Evolutionary conservation across 2,888 invertebrate genomes (phyloP).

Genomic region (Adelognathus sp.): DNA sequence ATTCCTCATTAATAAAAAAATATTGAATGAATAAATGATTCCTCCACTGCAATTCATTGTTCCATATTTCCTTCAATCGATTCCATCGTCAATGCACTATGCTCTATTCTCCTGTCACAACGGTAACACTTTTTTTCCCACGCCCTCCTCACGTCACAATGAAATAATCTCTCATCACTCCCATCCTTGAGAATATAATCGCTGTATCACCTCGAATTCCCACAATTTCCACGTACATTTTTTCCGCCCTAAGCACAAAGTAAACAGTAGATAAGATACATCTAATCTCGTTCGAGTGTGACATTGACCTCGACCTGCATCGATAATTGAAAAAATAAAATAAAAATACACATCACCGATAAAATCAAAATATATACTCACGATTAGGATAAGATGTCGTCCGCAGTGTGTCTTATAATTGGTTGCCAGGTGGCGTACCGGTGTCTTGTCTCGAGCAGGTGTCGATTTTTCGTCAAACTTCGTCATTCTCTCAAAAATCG

Average conservation of each 20-base stretch:
- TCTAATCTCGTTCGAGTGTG: neutral
- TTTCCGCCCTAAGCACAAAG: neutral
- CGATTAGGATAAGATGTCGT: conserved; percentile 48
- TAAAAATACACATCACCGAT: conserved; percentile 15
- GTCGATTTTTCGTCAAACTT: neutral
- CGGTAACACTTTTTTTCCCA: neutral
- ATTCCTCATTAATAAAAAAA: no score
- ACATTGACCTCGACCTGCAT: neutral
- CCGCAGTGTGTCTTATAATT: conserved; percentile 44
- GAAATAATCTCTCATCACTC: neutral
- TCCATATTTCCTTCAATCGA: neutral
- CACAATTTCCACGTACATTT: neutral
- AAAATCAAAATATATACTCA: conserved; percentile 32
- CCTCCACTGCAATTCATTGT: neutral
- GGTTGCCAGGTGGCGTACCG: conserved; percentile 54
- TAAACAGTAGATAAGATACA: neutral
- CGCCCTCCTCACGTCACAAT: no score
- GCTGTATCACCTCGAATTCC: neutral
- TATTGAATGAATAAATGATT: no score
- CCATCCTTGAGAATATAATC: neutral
- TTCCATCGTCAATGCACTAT: neutral
- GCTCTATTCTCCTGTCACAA: neutral
- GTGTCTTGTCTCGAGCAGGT: conserved; percentile 56
- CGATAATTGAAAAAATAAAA: neutral
- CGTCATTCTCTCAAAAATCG: conserved; percentile 6